A percentile compares a stretch with the other conserved stretches of the same genome.
Evolutionary conservation across 2,797 vertebrate species (phyloP).

Genomic region (Morelia viridis): DNA sequence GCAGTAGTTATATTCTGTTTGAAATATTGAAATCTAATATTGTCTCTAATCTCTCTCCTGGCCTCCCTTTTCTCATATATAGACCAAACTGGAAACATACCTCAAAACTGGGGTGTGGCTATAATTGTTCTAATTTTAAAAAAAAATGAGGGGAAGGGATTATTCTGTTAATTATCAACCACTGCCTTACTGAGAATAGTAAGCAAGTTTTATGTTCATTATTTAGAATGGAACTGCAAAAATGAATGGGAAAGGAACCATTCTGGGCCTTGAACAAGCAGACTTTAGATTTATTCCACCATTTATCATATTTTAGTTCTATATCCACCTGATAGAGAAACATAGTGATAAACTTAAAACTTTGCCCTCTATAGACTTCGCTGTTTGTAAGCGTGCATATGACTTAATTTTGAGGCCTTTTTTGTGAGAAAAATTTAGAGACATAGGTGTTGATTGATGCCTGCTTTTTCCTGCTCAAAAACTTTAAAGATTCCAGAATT

Average conservation of each 20-base stretch:
- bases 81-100: not conserved
- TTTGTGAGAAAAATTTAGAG: too few species aligned
- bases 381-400: not conserved
- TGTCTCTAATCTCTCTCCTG: not conserved
- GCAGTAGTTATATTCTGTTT: not conserved
- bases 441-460: too few species aligned
- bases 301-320: not conserved
- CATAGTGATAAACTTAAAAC: not conserved
- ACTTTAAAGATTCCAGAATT: too few species aligned
- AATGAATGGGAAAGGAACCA: not conserved
- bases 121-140: not conserved
- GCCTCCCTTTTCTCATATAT: not conserved
- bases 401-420: not conserved
- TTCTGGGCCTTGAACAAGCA: not conserved
- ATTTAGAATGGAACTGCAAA: not conserved
- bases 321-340: not conserved
- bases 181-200: not conserved
- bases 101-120: not conserved
- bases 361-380: not conserved
- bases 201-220: not conserved
- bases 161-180: too few species aligned
- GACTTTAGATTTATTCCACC: not conserved
- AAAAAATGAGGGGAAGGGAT: not conserved
- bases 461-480: too few species aligned
- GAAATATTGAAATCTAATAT: not conserved